Percentiles rank a stretch among this genome's conserved stretches.
Evolutionary conservation across 2,797 vertebrate genomes (phyloP).

Genomic region (Trachurus trachurus): DNA sequence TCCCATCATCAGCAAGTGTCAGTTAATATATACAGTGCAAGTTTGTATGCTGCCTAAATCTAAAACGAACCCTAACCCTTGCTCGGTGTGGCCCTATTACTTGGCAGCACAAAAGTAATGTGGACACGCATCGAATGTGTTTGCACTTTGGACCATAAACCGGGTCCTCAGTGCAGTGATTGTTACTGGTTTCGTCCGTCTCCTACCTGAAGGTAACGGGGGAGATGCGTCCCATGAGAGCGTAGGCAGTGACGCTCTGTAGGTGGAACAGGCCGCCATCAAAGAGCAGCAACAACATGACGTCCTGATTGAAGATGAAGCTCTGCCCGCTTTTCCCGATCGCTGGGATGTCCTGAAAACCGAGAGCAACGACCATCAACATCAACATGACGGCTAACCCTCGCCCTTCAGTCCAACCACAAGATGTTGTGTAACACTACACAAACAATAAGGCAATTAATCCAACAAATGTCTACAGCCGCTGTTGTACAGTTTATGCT

Average conservation of each 20-base stretch:
- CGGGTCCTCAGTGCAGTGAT: background rate
- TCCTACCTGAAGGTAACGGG: constrained; percentile 97
- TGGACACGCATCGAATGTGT: no score
- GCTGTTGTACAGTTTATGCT: background rate
- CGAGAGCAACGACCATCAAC: background rate
- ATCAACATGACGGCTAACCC: background rate
- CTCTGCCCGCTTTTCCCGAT: constrained; percentile 87
- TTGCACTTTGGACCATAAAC: no score
- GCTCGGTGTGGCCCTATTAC: no score
- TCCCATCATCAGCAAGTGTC: no score
- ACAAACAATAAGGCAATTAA: background rate
- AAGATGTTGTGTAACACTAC: background rate
- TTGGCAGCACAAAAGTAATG: no score
- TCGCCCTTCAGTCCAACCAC: background rate
- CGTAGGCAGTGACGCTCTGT: constrained; percentile 96
- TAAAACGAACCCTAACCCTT: no score
- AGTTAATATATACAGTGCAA: no score
- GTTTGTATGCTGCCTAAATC: no score
- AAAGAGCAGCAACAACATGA: constrained; percentile 90
- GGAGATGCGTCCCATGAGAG: constrained; percentile 96
- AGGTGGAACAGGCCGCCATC: constrained; percentile 95
- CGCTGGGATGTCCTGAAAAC: constrained; percentile 89
- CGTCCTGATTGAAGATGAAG: constrained; percentile 90
- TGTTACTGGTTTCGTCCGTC: background rate
- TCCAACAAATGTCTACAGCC: background rate